These are phyloP conservation scores for Watsonalla binaria DNA, from an alignment of 2,888 invertebrate genomes.

Conservation along the genomic window DNA sequence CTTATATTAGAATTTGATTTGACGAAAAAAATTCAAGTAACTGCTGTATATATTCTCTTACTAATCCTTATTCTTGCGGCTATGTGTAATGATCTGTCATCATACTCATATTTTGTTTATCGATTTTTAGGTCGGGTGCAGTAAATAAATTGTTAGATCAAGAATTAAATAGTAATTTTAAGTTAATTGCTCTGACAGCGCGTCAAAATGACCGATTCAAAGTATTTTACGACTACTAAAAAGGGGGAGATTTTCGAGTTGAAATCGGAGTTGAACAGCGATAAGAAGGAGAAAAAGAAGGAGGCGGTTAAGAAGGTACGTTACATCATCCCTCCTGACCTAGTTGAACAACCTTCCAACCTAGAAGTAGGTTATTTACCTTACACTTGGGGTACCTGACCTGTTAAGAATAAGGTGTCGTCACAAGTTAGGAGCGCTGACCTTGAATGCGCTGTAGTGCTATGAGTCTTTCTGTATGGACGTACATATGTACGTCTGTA, in stretches of 20 bases:
- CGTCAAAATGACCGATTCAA: conserved; percentile 96
- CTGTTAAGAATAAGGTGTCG: too few relatives aligned
- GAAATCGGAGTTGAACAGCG: conserved; percentile 99
- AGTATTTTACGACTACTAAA: conserved; percentile 99
- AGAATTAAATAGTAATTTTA: background rate
- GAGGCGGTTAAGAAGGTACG: conserved; percentile 99
- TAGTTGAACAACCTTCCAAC: background rate
- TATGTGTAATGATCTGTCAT: conserved; percentile 6
- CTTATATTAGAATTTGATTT: too few relatives aligned
- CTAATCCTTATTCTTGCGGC: background rate
- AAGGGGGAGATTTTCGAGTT: conserved; percentile 99
- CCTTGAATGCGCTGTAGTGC: too few relatives aligned
- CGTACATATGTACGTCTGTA: too few relatives aligned
- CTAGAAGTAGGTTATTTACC: too few relatives aligned
- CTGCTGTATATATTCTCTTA: background rate
- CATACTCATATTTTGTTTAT: conserved; percentile 29
- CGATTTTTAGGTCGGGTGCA: conserved; percentile 40
- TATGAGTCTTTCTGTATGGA: too few relatives aligned
- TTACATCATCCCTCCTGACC: conserved; percentile 3
- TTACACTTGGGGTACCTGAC: too few relatives aligned
- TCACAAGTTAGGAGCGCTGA: too few relatives aligned
- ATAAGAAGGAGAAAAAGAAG: conserved; percentile 99
- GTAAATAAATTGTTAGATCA: conserved; percentile 19
- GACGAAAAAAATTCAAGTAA: too few relatives aligned
- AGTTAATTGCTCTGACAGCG: conserved; percentile 4